Conservation (phyloP, 1,140 invertebrate genomes). For the Yoshiicerus persimilis region DNA sequence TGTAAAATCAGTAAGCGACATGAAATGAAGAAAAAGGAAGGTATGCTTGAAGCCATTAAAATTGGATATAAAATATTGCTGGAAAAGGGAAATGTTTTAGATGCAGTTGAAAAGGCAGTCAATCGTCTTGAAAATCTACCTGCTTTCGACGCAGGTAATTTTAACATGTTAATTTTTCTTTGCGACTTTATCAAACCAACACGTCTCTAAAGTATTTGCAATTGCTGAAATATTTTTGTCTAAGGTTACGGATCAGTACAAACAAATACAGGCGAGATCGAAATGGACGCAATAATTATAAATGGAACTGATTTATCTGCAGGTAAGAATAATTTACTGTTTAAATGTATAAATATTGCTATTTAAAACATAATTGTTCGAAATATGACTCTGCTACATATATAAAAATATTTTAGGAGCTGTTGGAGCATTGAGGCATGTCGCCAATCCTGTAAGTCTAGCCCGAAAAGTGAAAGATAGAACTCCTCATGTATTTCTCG, state of each 20-base stretch:
- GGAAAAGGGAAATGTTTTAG: conserved; percentile 62
- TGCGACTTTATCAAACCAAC: too few relatives aligned
- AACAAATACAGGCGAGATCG: conserved; percentile 66
- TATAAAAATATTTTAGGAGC: conserved; percentile 56
- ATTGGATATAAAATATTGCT: conserved; percentile 61
- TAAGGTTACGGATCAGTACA: conserved; percentile 68
- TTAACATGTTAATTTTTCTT: too few relatives aligned
- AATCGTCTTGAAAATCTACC: conserved; percentile 74
- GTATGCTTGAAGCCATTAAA: conserved; percentile 61
- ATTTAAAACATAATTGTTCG: background rate
- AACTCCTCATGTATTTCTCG: conserved; percentile 71
- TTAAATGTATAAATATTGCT: background rate
- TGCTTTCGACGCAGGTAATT: conserved; percentile 73
- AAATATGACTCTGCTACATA: too few relatives aligned
- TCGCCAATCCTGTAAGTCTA: conserved; percentile 71
- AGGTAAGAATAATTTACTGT: conserved; percentile 40
- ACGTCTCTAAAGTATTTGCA: too few relatives aligned
- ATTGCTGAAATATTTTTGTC: too few relatives aligned
- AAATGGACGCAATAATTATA: conserved; percentile 68
- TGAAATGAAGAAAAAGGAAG: conserved; percentile 64
- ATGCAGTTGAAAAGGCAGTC: conserved; percentile 76
- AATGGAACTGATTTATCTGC: conserved; percentile 63
- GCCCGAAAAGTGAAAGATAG: conserved; percentile 73
- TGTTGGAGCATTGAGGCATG: conserved; percentile 65
- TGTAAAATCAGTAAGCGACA: conserved; percentile 62